Evolutionary conservation across 2,113 vertebrate species (phyloP).

Genomic region (Percina caprodes): DNA sequence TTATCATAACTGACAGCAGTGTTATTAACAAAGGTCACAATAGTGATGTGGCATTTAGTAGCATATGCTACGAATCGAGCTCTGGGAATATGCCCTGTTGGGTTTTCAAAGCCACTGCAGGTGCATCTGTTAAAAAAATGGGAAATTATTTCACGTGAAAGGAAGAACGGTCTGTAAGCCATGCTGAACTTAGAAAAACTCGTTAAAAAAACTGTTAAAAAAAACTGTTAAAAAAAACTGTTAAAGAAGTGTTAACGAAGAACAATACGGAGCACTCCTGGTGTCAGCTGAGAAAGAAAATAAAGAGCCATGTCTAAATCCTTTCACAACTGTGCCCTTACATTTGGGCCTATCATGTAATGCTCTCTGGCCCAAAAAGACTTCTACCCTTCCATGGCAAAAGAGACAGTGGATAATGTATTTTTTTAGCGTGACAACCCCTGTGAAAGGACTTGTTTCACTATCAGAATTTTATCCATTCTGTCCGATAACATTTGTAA

Average conservation of each 20-base stretch:
- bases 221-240: neutral
- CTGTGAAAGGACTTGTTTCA: too few relatives aligned
- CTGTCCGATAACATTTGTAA: too few relatives aligned
- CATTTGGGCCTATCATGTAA: too few relatives aligned
- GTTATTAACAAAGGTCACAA: conserved; percentile 12
- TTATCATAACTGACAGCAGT: conserved; percentile 5
- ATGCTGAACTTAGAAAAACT: neutral
- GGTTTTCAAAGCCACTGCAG: neutral
- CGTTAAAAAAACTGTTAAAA: neutral
- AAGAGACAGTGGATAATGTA: too few relatives aligned
- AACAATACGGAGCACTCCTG: neutral
- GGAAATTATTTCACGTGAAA: neutral
- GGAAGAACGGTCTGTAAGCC: neutral
- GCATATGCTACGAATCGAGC: neutral
- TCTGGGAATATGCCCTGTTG: neutral
- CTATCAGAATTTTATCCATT: too few relatives aligned
- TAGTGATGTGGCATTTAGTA: conserved; percentile 20
- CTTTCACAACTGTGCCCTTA: too few relatives aligned
- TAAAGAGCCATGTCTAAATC: too few relatives aligned
- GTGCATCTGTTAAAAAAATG: conserved; percentile 13
- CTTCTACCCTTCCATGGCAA: too few relatives aligned
- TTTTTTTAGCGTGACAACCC: too few relatives aligned
- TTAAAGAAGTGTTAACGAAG: neutral
- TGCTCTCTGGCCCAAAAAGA: too few relatives aligned
- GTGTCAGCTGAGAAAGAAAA: too few relatives aligned